A percentile compares a stretch with the other conserved stretches of the same genome.
Conservation (phyloP, 2,888 invertebrate genomes). For the Calameuta idolon region DNA sequence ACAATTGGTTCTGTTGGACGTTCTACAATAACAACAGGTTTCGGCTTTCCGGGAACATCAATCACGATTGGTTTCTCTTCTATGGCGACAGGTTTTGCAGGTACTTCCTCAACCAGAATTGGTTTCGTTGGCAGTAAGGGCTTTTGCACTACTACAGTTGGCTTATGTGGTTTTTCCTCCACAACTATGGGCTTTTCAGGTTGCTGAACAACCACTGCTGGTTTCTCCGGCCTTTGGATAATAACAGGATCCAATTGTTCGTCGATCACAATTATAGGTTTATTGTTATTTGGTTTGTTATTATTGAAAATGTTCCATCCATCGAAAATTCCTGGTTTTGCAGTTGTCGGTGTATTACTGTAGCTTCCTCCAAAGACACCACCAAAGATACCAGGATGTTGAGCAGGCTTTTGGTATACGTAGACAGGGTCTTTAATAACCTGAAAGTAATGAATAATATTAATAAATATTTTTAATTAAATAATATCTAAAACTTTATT, state of each 20-base stretch:
- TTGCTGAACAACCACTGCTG: neutral
- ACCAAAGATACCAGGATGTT: slow-evolving; percentile 11
- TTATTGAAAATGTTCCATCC: slow-evolving; percentile 11
- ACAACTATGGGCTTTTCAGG: neutral
- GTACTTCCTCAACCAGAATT: neutral
- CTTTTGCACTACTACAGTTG: neutral
- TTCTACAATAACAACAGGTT: neutral
- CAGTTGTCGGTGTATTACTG: neutral
- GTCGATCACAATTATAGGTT: neutral
- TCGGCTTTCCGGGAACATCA: neutral
- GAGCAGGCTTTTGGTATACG: slow-evolving; percentile 26
- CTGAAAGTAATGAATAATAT: slow-evolving; percentile 12
- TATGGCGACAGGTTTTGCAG: neutral
- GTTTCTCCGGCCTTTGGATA: neutral
- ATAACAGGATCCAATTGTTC: neutral
- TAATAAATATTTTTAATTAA: neutral
- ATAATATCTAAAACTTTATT: neutral
- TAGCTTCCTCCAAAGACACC: slow-evolving; percentile 9
- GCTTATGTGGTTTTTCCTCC: slow-evolving; percentile 4
- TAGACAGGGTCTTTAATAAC: slow-evolving; percentile 29
- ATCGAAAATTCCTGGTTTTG: slow-evolving; percentile 1
- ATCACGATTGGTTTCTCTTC: neutral
- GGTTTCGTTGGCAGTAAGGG: neutral
- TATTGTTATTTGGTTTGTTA: neutral
- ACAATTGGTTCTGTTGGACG: neutral